These are phyloP conservation scores for Prochilodus magdalenae DNA, from an alignment of 2,113 vertebrate genomes.

Conservation along the genomic window DNA sequence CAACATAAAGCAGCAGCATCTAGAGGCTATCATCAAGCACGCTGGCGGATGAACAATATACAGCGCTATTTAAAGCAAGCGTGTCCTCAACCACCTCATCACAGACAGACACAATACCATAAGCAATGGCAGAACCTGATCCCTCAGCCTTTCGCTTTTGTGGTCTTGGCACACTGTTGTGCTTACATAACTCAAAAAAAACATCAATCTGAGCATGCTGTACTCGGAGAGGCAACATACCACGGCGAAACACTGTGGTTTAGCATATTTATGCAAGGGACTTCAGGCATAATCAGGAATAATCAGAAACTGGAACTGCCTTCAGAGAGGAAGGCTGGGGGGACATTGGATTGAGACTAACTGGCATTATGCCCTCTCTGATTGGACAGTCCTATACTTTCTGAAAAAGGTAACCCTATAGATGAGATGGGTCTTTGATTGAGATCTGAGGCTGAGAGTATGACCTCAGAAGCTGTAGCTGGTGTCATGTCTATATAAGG, in stretches of 20 bases:
- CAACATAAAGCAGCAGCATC: neutral
- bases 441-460: too few species aligned
- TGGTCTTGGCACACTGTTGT: neutral
- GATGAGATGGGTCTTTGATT: too few species aligned
- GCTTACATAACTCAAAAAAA: conserved; percentile 21
- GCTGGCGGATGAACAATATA: conserved; percentile 1
- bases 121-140: neutral
- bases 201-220: conserved; percentile 4
- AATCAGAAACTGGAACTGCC: neutral
- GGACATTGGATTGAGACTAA: neutral
- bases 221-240: conserved; percentile 16
- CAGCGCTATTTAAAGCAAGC: neutral
- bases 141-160: neutral
- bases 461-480: too few species aligned
- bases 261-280: conserved; percentile 17
- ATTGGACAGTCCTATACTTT: too few species aligned
- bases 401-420: too few species aligned
- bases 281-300: neutral
- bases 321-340: neutral
- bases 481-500: too few species aligned
- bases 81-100: neutral
- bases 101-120: neutral
- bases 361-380: too few species aligned
- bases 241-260: conserved; percentile 12
- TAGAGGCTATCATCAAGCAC: neutral